phyloP scores from a whole-genome alignment of 2,797 vertebrate genomes.

The Gallinago stenura region DNA sequence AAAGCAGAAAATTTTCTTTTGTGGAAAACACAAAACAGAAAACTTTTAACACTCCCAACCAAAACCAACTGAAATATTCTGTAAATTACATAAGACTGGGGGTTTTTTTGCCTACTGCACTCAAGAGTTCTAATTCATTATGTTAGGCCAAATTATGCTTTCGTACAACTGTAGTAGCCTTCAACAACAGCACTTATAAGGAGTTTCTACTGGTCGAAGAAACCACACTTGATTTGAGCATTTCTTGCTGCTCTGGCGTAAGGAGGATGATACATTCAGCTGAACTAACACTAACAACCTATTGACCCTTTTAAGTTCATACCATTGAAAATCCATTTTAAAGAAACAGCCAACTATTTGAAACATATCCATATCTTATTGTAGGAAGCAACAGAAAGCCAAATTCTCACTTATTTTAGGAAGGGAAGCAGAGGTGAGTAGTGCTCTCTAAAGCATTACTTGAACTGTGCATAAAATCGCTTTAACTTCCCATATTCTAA shows the following conservation, averaged over 20 bases:
- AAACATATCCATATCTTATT: background rate
- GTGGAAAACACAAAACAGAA: background rate
- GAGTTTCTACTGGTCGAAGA: background rate
- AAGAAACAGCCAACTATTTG: background rate
- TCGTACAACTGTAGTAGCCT: background rate
- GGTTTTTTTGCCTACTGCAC: rapidly evolving
- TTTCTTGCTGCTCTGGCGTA: background rate
- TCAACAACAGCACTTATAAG: background rate
- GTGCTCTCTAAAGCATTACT: background rate
- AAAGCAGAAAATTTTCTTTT: background rate
- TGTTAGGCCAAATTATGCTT: background rate
- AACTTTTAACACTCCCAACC: background rate
- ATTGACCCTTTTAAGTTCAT: background rate
- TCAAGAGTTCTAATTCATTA: background rate
- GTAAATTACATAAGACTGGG: background rate
- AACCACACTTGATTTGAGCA: background rate
- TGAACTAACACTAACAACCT: background rate
- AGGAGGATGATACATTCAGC: background rate
- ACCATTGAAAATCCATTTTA: background rate
- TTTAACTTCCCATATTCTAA: background rate
- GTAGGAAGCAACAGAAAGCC: background rate
- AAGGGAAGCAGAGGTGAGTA: background rate
- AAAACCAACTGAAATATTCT: background rate
- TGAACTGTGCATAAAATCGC: background rate
- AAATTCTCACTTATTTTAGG: background rate